Evolutionary conservation across 2,888 invertebrate genomes (phyloP).

Genomic region (Xestia sexstrigata): DNA sequence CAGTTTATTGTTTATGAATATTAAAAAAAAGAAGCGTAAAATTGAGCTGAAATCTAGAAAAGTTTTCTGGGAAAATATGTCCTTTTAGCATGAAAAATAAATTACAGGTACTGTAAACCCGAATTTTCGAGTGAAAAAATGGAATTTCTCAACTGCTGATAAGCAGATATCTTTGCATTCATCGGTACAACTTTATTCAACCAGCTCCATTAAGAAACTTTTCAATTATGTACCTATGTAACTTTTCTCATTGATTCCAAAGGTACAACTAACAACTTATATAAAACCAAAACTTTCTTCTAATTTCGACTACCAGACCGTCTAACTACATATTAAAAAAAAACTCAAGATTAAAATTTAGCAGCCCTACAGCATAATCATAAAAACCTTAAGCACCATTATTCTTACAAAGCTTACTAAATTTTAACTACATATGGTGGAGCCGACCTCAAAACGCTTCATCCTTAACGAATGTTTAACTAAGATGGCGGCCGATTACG

Average conservation of each 20-base stretch:
- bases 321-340: not conserved
- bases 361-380: conserved; percentile 15
- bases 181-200: no score
- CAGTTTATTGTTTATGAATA: conserved; percentile 41
- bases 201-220: not conserved
- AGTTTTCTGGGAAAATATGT: not conserved
- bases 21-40: conserved; percentile 19
- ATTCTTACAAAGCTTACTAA: conserved; percentile 30
- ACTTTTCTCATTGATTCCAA: conserved; percentile 15
- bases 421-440: conserved; percentile 51
- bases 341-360: not conserved
- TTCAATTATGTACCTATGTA: not conserved
- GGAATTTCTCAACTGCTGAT: not conserved
- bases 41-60: conserved; percentile 1
- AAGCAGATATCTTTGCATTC: not conserved
- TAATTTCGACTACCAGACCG: not conserved
- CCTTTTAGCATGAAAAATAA: not conserved
- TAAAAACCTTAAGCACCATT: conserved; percentile 23
- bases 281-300: not conserved
- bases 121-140: not conserved
- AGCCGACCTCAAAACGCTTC: conserved; percentile 31
- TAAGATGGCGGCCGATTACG: conserved; percentile 43
- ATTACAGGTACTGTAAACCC: not conserved
- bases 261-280: not conserved
- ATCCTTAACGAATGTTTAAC: conserved; percentile 43